Evolutionary conservation across 2,888 invertebrate species (phyloP), one percentile per base, ranked within the genome.

Genomic region (Biston stratarius): DNA sequence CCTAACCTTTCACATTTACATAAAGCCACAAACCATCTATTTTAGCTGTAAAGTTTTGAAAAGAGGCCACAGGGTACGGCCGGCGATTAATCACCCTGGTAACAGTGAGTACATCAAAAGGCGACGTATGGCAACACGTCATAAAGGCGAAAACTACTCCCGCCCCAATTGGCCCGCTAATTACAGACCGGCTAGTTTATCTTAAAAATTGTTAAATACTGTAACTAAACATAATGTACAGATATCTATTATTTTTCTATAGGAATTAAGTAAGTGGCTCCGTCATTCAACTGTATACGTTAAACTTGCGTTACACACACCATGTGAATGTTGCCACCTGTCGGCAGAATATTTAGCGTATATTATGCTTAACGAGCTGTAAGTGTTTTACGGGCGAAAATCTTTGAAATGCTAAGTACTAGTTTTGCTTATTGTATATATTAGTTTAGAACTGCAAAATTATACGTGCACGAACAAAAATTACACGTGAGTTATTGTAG

Each of bases 61-160:
- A 67, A 64, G 61, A 58, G 61, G 42, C 62, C 56, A 61, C 57
- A 63, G 62, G 63, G 49, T 57, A 55, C 58, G 61, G 48, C 38
- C 53, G 61, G 71, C 78, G 71, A 83, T 86, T 86, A 84, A 87
- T 88, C 82, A 84, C 78, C 74, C 64, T 73, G 73, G 76, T 77
- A 75, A 80, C 78, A 74, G 77, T 73, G 75, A 75, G 74, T 77
- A 85, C 81, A 85, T 88, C 84, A 87, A 87, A 87, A 81, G 83
- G 76, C 60, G 71, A 79, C 78, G 79, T 84, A 81, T 77, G 81
- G 81, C 79, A 78, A 77, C 77, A 74, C 70, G 74, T 74, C 73
- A 69, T 74, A 78, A 77, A 79, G 77, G 79, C 80, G 66, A 62
- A 71, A 75, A 80, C 75, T 77, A 72, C 78, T 53, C 48, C 38